phyloP scores from a whole-genome alignment of 2,888 invertebrate species.

The Andrena fulva region DNA sequence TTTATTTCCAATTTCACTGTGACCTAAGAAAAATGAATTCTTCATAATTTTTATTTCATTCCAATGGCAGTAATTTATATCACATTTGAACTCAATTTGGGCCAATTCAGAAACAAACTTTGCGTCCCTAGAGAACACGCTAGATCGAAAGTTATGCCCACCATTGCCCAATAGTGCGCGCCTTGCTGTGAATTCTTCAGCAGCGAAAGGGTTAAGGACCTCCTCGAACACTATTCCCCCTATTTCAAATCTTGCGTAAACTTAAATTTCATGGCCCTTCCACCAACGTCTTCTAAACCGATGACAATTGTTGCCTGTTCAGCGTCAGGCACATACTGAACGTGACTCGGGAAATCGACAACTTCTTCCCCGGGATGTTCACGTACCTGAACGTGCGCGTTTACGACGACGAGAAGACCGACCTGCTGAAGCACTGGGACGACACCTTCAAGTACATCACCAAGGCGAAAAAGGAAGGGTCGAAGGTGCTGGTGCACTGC shows the following conservation, averaged over 20 bases:
- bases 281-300: background rate
- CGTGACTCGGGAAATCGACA: slow-evolving; percentile 99
- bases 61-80: no score
- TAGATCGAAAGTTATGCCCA: no score
- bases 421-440: slow-evolving; percentile 98
- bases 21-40: no score
- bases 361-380: slow-evolving; percentile 99
- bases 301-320: slow-evolving; percentile 77
- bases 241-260: background rate
- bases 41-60: no score
- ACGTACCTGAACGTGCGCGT: slow-evolving; percentile 98
- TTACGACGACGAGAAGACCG: slow-evolving; percentile 98
- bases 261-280: background rate
- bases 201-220: no score
- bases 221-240: background rate
- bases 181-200: no score
- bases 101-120: no score
- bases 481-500: slow-evolving; percentile 98
- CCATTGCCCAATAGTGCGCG: no score
- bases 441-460: slow-evolving; percentile 98
- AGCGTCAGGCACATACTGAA: slow-evolving; percentile 98
- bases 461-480: slow-evolving; percentile 94
- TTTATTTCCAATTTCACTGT: no score
- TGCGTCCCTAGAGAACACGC: no score
- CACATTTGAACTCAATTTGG: no score